These are phyloP conservation scores for Salminus brasiliensis DNA, from an alignment of 2,113 vertebrate genomes.

Conservation along the genomic window DNA sequence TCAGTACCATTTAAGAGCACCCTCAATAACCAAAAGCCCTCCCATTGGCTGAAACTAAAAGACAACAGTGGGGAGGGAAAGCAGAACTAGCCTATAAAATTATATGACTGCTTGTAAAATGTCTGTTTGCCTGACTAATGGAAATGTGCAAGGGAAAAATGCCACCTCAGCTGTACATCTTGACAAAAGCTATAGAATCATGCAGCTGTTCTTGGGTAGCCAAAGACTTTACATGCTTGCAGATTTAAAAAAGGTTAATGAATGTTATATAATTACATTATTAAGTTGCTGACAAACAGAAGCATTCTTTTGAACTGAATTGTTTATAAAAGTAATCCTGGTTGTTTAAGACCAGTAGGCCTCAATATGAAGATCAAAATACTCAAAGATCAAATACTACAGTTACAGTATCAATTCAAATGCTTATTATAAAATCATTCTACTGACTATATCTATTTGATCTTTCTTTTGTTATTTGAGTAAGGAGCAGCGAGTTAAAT, in stretches of 20 bases:
- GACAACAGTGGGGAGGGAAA: constrained; percentile 24
- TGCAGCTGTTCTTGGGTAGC: neutral
- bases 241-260: neutral
- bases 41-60: neutral
- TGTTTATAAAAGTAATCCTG: no score
- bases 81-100: constrained; percentile 39
- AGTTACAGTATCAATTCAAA: no score
- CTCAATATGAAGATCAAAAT: no score
- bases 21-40: neutral
- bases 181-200: no score
- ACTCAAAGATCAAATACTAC: no score
- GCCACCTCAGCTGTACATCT: constrained; percentile 6
- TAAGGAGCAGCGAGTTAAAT: no score
- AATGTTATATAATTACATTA: neutral
- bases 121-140: constrained; percentile 28
- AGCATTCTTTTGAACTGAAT: no score
- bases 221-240: neutral
- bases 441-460: no score
- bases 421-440: no score
- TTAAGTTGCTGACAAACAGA: neutral
- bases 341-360: no score
- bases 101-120: constrained; percentile 40
- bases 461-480: no score
- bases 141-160: constrained; percentile 25
- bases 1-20: neutral